A percentile compares a stretch with the other conserved stretches of the same genome.
Conservation (phyloP, 2,888 invertebrate genomes). For the Drosophila imparisetae region DNA sequence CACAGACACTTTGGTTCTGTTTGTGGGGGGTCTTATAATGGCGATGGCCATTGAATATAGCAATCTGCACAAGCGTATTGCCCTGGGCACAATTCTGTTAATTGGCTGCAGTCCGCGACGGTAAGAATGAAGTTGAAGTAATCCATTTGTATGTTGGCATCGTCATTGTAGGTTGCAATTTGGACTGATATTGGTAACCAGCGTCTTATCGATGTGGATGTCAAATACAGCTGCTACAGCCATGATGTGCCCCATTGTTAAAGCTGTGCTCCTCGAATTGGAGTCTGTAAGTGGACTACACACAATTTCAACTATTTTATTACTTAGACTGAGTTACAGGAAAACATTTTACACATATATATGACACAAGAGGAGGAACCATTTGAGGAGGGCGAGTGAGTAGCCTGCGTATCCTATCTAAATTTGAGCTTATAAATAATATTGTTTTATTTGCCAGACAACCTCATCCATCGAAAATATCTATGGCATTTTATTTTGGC, state of each 20-base stretch:
- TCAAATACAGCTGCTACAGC: constrained; percentile 96
- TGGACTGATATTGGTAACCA: constrained; percentile 91
- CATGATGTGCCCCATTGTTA: constrained; percentile 92
- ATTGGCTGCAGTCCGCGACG: constrained; percentile 90
- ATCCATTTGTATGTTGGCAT: not conserved
- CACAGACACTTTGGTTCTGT: constrained; percentile 92
- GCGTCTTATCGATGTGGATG: constrained; percentile 97
- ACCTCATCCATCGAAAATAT: constrained; percentile 87
- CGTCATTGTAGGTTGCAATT: constrained; percentile 83
- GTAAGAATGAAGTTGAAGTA: constrained; percentile 75
- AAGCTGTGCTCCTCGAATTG: constrained; percentile 72
- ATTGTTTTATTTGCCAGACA: constrained; percentile 31
- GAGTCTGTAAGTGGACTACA: constrained; percentile 53
- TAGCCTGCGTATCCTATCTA: not conserved
- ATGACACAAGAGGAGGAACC: constrained; percentile 57
- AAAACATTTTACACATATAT: constrained; percentile 52
- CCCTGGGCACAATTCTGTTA: constrained; percentile 90
- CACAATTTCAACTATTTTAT: not conserved
- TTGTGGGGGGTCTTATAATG: constrained; percentile 93
- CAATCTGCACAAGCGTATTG: constrained; percentile 93
- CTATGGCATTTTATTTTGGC: constrained; percentile 90
- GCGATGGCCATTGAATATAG: constrained; percentile 95
- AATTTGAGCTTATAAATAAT: not conserved
- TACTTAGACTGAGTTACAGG: constrained; percentile 11
- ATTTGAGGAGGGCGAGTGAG: constrained; percentile 63